Base-by-base conservation (phyloP, 2,113 vertebrate species). In the Sakesphorus luctuosus region DNA sequence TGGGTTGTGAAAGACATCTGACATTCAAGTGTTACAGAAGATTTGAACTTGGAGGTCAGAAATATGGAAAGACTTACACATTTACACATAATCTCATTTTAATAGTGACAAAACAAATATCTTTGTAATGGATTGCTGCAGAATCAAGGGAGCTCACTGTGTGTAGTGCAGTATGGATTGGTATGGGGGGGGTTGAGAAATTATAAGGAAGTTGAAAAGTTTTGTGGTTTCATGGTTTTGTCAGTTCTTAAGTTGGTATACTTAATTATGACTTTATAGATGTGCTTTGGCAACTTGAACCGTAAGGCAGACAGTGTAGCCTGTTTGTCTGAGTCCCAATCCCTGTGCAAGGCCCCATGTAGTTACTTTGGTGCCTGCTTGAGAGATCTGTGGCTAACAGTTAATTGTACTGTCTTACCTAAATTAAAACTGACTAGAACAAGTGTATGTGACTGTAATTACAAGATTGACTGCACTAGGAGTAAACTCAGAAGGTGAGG, bases 341-440 rank as follows among this genome's bases (percentile, higher is more conserved):
- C 18, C 8, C 6, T 46, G 21, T 58, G 7, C 12, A 35, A 68
- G 23, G 7, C 43, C 10, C 8, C 8, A 0, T 10, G 19, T 18
- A 43, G 36, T 49, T 80, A 25, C 12, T n/a, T 49, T 43, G 56
- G 19, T 40, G 35, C 20, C 35, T 89, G 29, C 29, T 56, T 58
- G 35, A 53, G 21, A 8, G 2, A 50, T 63, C 75, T 72, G 9
- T 61, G 16, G 18, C 18, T 50, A 75, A 50, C 0, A 1, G 20
- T 59, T 87, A 75, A 43, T n/a, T 68, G 18, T 44, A 7, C 12
- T 61, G 10, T 28, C 33, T 75, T 73, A 26, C 25, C 17, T 75
- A 75, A 90, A 61, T 71, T 79, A 59, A 85, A 81, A 68, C 19
- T 67, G 75, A 50, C 47, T 72, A 38, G 33, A 63, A 78, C 44